Evolutionary conservation across 1,140 invertebrate genomes (phyloP).

Genomic region (Lutraria rhynchaena): DNA sequence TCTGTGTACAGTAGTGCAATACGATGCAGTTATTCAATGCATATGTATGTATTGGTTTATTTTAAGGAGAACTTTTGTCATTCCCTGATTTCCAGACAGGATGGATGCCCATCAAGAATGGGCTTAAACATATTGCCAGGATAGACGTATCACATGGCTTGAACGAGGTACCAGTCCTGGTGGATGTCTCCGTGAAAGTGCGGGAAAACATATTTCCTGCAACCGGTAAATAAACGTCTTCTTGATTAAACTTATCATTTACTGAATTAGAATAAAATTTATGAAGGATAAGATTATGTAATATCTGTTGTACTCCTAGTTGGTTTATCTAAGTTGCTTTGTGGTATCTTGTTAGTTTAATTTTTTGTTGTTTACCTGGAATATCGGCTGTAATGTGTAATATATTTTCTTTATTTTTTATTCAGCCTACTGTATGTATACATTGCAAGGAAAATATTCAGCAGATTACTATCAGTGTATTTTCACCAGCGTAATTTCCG

Average conservation of each 20-base stretch:
- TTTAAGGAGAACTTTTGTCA: no score
- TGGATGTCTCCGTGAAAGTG: background rate
- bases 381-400: background rate
- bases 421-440: no score
- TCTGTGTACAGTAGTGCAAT: no score
- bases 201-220: background rate
- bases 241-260: background rate
- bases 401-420: background rate
- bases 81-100: no score
- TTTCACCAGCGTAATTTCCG: no score
- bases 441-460: no score
- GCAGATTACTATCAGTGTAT: no score
- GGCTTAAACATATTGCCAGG: constrained; percentile 3
- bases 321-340: background rate
- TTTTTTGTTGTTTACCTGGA: background rate
- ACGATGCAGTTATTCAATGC: no score
- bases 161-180: background rate
- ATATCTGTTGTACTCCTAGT: background rate
- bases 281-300: background rate
- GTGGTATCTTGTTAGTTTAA: background rate
- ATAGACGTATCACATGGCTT: background rate
- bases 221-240: background rate
- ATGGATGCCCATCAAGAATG: constrained; percentile 9
- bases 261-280: background rate
- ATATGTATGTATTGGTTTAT: no score